These are phyloP conservation scores for Erpornis zantholeuca DNA, from an alignment of 2,113 vertebrate species.

Conservation along the genomic window DNA sequence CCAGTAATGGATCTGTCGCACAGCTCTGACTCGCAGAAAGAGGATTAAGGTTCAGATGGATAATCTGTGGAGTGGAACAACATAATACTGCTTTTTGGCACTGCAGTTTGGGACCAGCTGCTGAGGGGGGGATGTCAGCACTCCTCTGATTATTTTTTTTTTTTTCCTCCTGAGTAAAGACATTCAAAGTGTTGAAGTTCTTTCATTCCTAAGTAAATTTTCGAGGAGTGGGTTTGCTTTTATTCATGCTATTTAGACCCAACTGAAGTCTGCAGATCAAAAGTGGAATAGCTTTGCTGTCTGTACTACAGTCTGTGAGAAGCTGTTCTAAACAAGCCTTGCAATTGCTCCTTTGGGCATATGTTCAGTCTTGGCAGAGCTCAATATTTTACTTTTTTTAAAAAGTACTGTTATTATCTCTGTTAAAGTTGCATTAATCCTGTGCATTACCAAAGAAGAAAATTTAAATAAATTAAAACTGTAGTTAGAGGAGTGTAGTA, in stretches of 20 bases:
- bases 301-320: not conserved
- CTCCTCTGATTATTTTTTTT: not conserved
- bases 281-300: not conserved
- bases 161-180: not conserved
- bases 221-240: not conserved
- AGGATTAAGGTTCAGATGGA: constrained; percentile 15
- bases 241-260: not conserved
- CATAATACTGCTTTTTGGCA: not conserved
- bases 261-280: not conserved
- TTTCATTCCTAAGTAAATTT: not conserved
- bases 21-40: not conserved
- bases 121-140: not conserved
- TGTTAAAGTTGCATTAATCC: not conserved
- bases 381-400: not conserved
- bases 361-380: not conserved
- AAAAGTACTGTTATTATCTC: not conserved
- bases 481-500: not conserved
- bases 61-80: not conserved
- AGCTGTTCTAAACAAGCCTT: not conserved
- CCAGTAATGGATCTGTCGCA: not conserved
- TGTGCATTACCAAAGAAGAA: not conserved
- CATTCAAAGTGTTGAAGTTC: not conserved
- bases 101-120: not conserved
- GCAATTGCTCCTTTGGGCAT: not conserved
- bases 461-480: not conserved